phyloP scores from a whole-genome alignment of 2,888 invertebrate genomes.

The Stenoptilia bipunctidactyla region DNA sequence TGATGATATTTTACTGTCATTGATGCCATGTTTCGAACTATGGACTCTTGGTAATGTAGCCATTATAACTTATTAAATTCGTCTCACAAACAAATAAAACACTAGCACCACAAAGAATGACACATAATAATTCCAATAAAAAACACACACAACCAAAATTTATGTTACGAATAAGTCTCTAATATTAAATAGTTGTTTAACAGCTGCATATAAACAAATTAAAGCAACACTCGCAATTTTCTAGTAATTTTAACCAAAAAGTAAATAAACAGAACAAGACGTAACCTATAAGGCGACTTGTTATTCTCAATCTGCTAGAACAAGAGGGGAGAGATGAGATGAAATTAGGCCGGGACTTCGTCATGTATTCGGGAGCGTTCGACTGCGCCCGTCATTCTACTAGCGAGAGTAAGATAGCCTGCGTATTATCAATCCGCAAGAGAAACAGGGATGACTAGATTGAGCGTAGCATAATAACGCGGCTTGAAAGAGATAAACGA shows the following conservation, averaged over 20 bases:
- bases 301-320: constrained; percentile 9
- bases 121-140: too few species aligned
- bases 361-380: constrained; percentile 37
- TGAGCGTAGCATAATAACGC: too few species aligned
- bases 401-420: not conserved
- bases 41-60: constrained; percentile 60
- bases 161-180: too few species aligned
- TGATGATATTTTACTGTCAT: constrained; percentile 30
- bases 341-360: constrained; percentile 44
- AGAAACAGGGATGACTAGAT: not conserved
- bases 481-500: constrained; percentile 1
- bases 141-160: too few species aligned
- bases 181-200: constrained; percentile 1
- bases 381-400: constrained; percentile 12
- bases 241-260: not conserved
- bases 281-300: not conserved
- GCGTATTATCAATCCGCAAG: not conserved
- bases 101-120: constrained; percentile 15
- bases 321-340: constrained; percentile 17
- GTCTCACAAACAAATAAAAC: too few species aligned
- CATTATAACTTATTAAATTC: constrained; percentile 24
- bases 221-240: not conserved
- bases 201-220: not conserved
- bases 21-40: constrained; percentile 40
- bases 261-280: constrained; percentile 4